These are phyloP conservation scores for Hartigia nigra DNA, from an alignment of 2,888 invertebrate genomes.

Conservation along the genomic window DNA sequence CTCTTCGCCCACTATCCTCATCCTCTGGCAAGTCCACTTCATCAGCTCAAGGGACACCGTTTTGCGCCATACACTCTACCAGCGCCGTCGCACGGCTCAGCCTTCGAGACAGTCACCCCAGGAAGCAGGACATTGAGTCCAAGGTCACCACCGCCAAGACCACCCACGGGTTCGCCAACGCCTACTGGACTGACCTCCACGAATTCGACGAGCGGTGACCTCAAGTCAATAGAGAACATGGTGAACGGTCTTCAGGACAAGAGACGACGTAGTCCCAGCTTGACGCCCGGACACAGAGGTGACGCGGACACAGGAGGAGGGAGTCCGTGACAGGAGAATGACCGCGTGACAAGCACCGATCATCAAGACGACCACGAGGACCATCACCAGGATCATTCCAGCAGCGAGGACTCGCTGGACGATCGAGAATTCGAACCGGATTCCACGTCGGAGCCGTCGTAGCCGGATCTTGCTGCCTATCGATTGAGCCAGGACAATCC, in stretches of 20 bases:
- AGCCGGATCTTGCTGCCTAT: slow-evolving; percentile 39
- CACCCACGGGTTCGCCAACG: slow-evolving; percentile 70
- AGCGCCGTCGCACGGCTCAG: slow-evolving; percentile 79
- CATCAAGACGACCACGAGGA: slow-evolving; percentile 34
- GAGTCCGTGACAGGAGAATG: slow-evolving; percentile 65
- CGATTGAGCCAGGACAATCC: neutral
- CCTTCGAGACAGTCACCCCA: slow-evolving; percentile 91
- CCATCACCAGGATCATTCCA: slow-evolving; percentile 10
- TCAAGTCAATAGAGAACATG: slow-evolving; percentile 98
- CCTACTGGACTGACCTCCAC: slow-evolving; percentile 67
- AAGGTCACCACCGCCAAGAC: slow-evolving; percentile 71
- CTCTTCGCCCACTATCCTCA: slow-evolving; percentile 77
- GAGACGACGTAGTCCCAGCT: slow-evolving; percentile 57
- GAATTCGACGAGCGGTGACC: slow-evolving; percentile 80
- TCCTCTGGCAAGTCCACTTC: slow-evolving; percentile 76
- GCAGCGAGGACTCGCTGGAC: slow-evolving; percentile 12
- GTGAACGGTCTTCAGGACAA: slow-evolving; percentile 94
- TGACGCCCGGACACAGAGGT: slow-evolving; percentile 54
- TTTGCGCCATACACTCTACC: slow-evolving; percentile 92
- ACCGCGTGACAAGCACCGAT: slow-evolving; percentile 52
- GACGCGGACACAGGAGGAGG: slow-evolving; percentile 56
- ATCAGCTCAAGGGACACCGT: slow-evolving; percentile 80
- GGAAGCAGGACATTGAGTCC: slow-evolving; percentile 74
- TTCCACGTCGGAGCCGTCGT: slow-evolving; percentile 64
- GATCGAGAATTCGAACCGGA: slow-evolving; percentile 53